Evolutionary conservation across 2,797 vertebrate species (phyloP), one percentile per base, ranked within the genome.

Genomic region (Chiloscyllium punctatum): DNA sequence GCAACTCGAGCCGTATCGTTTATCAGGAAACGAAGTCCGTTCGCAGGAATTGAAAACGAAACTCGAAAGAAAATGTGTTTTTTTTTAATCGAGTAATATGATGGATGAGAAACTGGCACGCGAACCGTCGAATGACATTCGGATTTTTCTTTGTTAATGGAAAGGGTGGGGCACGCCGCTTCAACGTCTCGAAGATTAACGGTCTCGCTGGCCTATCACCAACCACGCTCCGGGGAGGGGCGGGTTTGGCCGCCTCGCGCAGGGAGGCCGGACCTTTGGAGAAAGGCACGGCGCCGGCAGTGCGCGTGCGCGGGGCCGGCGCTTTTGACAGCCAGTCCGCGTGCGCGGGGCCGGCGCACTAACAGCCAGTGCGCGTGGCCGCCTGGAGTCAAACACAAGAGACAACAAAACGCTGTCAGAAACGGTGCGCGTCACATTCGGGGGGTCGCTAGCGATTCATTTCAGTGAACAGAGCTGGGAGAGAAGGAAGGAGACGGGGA

Each of bases 321-420:
- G 77, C n/a, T 15, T 37, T 37, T 3, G 4, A 16, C 30, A 15
- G 71, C 71, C 77, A 21, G 77, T 18, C 33, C 77, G 82, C 82
- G 42, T 23, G 82, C 4, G 91, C n/a, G 51, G 25, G 87, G 42
- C 82, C 82, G 82, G 82, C 82, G 79, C 37, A 18, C n/a, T 42
- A 84, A 84, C 37, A 42, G 79, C 79, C 79, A 84, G 74, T 9
- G 74, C 90, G 88, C 62, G 94, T 90, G 94, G 66, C 33, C 33
- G n/a, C n/a, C 62, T 21, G 62, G 62, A 92, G 90, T 68, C 88
- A 57, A 62, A 69, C 71, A 74, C 94, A 77, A 53, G 69, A 77
- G 94, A 92, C 94, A 95, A 95, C 71, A 95, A 77, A 51, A 57
- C 71, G 94, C 71, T 95, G 94, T 95, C 94, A 95, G 94, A 72